Evolutionary conservation across 2,113 vertebrate species (phyloP).

Genomic region (Nestor notabilis): DNA sequence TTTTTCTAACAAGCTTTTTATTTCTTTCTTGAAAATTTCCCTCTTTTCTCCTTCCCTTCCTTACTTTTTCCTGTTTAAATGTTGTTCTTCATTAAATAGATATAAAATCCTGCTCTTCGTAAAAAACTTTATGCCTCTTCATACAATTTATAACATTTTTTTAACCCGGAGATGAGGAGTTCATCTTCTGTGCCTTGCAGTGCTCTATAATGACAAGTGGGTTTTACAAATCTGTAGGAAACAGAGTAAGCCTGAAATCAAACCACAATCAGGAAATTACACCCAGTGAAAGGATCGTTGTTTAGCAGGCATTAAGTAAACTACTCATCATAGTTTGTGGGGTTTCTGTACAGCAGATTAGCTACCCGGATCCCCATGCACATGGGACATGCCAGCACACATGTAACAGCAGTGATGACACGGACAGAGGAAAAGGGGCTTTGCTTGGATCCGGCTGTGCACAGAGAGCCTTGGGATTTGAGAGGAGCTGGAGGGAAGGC

Average conservation of each 20-base stretch:
- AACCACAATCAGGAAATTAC: background rate
- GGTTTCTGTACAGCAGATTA: background rate
- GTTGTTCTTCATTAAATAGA: background rate
- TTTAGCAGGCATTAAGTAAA: background rate
- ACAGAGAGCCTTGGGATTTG: background rate
- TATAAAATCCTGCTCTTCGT: background rate
- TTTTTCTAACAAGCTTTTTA: background rate
- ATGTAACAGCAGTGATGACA: background rate
- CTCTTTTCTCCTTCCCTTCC: background rate
- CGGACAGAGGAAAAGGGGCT: accelerated
- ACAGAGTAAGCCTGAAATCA: background rate
- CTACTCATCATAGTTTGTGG: background rate
- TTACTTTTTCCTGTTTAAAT: background rate
- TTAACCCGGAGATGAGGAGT: background rate
- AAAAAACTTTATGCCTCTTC: background rate
- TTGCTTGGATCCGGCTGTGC: accelerated
- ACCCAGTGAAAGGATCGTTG: accelerated
- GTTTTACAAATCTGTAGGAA: background rate
- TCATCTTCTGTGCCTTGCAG: background rate
- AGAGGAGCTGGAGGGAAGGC: accelerated
- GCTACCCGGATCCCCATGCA: background rate
- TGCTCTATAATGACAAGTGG: background rate
- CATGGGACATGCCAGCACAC: accelerated
- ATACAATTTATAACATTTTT: background rate
- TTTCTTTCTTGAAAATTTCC: background rate